These are phyloP conservation scores for Pseudochirops cupreus DNA, from an alignment of 2,797 vertebrate species.

Conservation along the genomic window DNA sequence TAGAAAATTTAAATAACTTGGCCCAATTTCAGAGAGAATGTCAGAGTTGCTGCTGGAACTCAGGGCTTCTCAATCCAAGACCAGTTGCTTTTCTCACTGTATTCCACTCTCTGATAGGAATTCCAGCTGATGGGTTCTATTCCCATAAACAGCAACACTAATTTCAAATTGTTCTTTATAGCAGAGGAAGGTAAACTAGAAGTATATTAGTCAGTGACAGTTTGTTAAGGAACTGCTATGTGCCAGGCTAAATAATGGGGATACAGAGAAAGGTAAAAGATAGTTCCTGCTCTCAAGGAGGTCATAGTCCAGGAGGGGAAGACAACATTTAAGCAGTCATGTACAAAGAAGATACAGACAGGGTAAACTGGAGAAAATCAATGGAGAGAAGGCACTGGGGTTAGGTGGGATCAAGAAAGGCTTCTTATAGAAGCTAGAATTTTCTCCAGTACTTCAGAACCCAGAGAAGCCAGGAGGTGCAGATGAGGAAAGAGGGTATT, in stretches of 20 bases:
- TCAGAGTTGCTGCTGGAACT: not conserved
- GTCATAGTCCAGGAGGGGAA: not conserved
- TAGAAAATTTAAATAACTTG: not conserved
- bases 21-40: not conserved
- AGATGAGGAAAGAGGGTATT: not conserved
- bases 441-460: not conserved
- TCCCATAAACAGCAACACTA: conserved; percentile 15
- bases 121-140: not conserved
- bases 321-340: not conserved
- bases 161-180: not conserved
- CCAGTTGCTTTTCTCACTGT: not conserved
- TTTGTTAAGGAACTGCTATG: not conserved
- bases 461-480: not conserved
- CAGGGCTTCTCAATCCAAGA: not conserved
- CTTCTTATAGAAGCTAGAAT: not conserved
- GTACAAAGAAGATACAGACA: not conserved
- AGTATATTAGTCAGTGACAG: not conserved
- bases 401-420: not conserved
- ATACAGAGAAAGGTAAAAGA: not conserved
- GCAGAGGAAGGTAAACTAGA: conserved; percentile 30
- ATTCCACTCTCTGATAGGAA: not conserved
- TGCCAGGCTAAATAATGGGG: not conserved
- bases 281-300: not conserved
- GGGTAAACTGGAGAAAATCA: not conserved
- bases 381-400: not conserved